Evolutionary conservation across 2,113 vertebrate genomes (phyloP), one percentile per base, ranked within the genome.

Genomic region (Elanoides forficatus): DNA sequence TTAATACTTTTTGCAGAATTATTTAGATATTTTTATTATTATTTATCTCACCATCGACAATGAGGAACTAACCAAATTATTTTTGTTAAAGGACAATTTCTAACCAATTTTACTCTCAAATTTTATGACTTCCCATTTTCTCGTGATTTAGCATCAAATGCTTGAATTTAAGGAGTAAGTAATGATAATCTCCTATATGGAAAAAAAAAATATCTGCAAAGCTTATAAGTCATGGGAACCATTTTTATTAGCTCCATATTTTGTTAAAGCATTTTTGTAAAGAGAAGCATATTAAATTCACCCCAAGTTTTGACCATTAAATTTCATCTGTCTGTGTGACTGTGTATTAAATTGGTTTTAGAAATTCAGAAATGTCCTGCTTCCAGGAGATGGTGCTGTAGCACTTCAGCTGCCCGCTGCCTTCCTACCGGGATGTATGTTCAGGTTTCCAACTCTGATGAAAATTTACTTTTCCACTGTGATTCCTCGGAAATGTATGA

Each of bases 381-480:
- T 87, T 93, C 97, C 97, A 97, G 96, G 84, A 98, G 97, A 95
- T 97, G 97, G 97, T 92, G 95, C 85, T 97, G 40, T 78, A 91
- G 90, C 45, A 52, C 95, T 97, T 97, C 75, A 84, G 12, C 90
- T 92, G 38, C 26, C 22, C 0, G 0, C 90, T 82, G 53, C 47
- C 14, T 76, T 74, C 36, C 43, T 58, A 6, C 30, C 0, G 1
- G 34, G 47, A 73, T 55, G 23, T 34, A 8, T 15, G 43, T 42
- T 83, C 42, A 52, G 25, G 18, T 38, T 91, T 75, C 60, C 36
- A 32, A 21, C 13, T 58, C 22, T 11, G 60, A 38, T 8, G 27
- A 86, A 70, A 72, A 26, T 26, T 74, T 78, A 38, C 3, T 67
- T 86, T 93, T 70, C 45, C 30, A 25, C 6, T 66, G 7, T 36